Base-by-base conservation (phyloP, 1,140 invertebrate genomes). In the Seison nebaliae region DNA sequence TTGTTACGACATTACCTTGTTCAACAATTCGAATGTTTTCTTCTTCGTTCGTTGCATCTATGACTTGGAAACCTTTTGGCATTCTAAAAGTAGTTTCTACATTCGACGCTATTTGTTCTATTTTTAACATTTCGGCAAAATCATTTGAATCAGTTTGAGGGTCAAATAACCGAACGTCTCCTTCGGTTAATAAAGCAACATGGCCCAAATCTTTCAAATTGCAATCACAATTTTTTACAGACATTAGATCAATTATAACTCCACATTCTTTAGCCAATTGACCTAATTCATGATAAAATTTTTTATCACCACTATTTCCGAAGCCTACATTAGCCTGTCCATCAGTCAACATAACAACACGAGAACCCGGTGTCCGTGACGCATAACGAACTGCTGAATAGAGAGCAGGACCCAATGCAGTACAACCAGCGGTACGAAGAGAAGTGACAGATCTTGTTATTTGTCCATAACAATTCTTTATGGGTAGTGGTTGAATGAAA, bases 341-440 rank as follows among this genome's bases (percentile, higher is more conserved):
- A 45, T 57, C 54, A 19, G 54, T 57, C 42, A 53, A 57, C 9
- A 57, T 34, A 31, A 57, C 51, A 11, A 57, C 48, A 46, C 54
- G 54, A 38, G 54, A 57, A n/a, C 53, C 54, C 5, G 48, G 39
- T 17, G 47, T 41, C 28, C 47, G 42, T 7, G 45, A 43, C 6
- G 52, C 50, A 44, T 53, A 49, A 3, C 47, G 48, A 9, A 49
- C 36, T 5, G 52, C 47, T 12, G 55, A 44, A 12, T 51, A 21
- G 11, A 57, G 35, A 9, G 54, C 48, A 17, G 54, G 53, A 7
- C 54, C 54, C 8, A 57, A 38, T 3, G 54, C 54, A 31, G 54
- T 55, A 28, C 44, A 46, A 5, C 51, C 51, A 22, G 32, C 38
- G 5, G 48, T 47, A n/a, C n/a, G n/a, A n/a, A n/a, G n/a, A n/a